These are phyloP conservation scores for Drosophila macrospina DNA, from an alignment of 2,888 invertebrate genomes.

Conservation along the genomic window DNA sequence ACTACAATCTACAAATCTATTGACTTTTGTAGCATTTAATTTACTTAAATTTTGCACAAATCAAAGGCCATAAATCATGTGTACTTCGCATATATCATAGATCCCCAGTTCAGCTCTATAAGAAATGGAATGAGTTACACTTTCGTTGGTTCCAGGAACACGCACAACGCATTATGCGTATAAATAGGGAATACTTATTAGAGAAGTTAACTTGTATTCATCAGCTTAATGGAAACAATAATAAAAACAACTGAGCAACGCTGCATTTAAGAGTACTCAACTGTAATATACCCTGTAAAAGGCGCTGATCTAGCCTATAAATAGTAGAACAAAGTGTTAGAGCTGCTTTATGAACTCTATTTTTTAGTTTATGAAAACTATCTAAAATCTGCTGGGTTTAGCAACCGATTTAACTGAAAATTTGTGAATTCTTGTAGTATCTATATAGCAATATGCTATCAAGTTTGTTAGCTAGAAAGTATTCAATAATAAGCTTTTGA, in stretches of 20 bases:
- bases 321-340: no score
- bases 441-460: not conserved
- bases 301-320: no score
- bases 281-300: not conserved
- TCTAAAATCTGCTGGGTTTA: no score
- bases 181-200: slow-evolving; percentile 7
- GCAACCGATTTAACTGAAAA: no score
- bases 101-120: not conserved
- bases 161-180: slow-evolving; percentile 13
- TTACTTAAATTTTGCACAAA: not conserved
- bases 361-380: no score
- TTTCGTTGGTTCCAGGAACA: slow-evolving; percentile 1
- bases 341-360: no score
- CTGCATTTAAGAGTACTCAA: not conserved
- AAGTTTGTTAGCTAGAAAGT: not conserved
- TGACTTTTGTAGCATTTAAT: not conserved
- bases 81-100: no score
- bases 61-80: not conserved
- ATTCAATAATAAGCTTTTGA: no score
- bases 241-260: not conserved
- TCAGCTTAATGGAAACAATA: slow-evolving; percentile 63
- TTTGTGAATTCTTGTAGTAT: not conserved
- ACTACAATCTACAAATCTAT: not conserved
- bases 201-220: slow-evolving; percentile 55
- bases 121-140: not conserved